Evolutionary conservation across 2,113 vertebrate species (phyloP).

Genomic region (Scomber japonicus): DNA sequence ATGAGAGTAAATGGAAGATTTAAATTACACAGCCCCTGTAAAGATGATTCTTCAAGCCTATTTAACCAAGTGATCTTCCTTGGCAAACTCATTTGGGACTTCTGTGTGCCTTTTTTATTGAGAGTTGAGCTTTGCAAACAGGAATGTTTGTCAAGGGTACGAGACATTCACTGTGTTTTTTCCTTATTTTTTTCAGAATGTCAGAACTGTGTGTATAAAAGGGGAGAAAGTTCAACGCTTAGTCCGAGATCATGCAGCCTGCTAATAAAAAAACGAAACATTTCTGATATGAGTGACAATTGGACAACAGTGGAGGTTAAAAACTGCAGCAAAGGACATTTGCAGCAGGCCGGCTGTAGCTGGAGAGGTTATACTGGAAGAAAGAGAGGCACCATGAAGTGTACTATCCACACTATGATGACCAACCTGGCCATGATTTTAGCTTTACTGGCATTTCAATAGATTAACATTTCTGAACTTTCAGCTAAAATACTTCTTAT

Average conservation of each 20-base stretch:
- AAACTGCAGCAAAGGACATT: too few species aligned
- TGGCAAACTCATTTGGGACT: conserved; percentile 20
- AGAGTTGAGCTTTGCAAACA: conserved; percentile 21
- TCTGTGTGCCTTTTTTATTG: conserved; percentile 31
- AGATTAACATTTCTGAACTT: too few species aligned
- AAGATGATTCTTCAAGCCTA: neutral
- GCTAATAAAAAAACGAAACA: neutral
- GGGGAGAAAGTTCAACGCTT: neutral
- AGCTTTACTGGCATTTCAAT: too few species aligned
- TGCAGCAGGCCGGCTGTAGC: too few species aligned
- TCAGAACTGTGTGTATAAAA: conserved; percentile 1
- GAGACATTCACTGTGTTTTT: neutral
- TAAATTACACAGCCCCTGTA: neutral
- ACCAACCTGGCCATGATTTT: too few species aligned
- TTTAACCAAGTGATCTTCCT: conserved; percentile 45
- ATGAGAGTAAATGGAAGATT: conserved; percentile 20
- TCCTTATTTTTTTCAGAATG: neutral
- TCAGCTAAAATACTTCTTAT: too few species aligned
- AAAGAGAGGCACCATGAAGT: too few species aligned
- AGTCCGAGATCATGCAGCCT: neutral
- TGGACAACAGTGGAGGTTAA: too few species aligned
- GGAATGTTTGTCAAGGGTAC: neutral
- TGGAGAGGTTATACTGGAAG: too few species aligned
- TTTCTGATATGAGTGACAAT: neutral
- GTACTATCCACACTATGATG: too few species aligned